Percentiles rank a stretch among this genome's conserved stretches.
Conservation (phyloP, 1,140 invertebrate genomes). For the Trypoxylus dichotomus region DNA sequence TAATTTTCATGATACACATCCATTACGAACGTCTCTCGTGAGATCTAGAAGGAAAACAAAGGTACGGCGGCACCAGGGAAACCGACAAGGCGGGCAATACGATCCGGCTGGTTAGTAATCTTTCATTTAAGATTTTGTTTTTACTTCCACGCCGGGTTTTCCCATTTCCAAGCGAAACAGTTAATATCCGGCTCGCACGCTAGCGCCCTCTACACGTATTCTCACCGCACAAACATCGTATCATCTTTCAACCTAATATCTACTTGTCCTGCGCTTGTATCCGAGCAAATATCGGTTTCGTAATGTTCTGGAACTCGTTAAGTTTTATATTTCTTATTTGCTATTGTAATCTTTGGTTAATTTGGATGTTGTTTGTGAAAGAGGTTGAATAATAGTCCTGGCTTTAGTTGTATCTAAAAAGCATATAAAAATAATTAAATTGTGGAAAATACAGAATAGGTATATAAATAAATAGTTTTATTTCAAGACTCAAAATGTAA, state of each 20-base stretch:
- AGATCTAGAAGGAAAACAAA: background rate
- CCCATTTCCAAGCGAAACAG: background rate
- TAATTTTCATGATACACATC: constrained; percentile 19
- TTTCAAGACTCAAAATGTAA: too few relatives aligned
- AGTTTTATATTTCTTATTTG: too few relatives aligned
- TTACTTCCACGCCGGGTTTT: background rate
- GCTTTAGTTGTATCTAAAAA: too few relatives aligned
- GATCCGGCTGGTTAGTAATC: background rate
- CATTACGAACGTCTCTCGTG: background rate
- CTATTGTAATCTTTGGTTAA: too few relatives aligned
- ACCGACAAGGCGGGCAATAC: background rate
- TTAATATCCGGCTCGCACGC: constrained; percentile 10
- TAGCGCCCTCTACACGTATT: background rate
- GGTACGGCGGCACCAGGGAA: background rate
- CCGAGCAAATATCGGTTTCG: too few relatives aligned
- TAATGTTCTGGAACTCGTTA: too few relatives aligned
- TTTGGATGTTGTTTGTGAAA: too few relatives aligned
- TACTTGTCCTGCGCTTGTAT: background rate
- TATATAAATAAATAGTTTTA: too few relatives aligned
- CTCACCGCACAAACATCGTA: background rate
- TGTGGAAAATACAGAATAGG: too few relatives aligned
- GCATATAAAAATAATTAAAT: too few relatives aligned
- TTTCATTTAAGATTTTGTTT: constrained; percentile 22
- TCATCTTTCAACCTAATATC: background rate
- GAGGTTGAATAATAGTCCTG: too few relatives aligned